These are phyloP conservation scores for Condylura cristata DNA, from an alignment of 2,113 vertebrate species.

Conservation along the genomic window DNA sequence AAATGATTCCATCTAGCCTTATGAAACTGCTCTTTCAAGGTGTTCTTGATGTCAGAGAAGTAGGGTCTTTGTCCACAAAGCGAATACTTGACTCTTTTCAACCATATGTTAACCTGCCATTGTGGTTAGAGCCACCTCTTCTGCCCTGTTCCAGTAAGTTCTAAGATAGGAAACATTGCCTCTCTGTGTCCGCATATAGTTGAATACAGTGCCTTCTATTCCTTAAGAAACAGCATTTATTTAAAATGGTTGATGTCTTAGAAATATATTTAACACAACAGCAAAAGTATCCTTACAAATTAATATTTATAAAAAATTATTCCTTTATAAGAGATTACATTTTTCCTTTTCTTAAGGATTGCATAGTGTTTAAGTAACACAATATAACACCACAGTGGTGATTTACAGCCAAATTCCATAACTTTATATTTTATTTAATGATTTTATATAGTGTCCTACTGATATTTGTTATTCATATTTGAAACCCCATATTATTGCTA, in stretches of 20 bases:
- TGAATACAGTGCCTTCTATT: neutral
- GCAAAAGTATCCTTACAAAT: neutral
- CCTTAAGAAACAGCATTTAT: neutral
- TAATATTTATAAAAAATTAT: slow-evolving; percentile 39
- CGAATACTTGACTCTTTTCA: neutral
- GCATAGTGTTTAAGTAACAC: neutral
- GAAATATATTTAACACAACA: neutral
- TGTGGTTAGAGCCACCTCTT: neutral
- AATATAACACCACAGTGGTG: neutral
- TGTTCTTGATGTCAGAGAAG: neutral
- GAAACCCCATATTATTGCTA: slow-evolving; percentile 2
- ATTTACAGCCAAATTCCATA: neutral
- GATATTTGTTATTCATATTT: slow-evolving; percentile 18
- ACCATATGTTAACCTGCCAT: neutral
- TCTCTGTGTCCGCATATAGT: neutral
- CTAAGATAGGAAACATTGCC: neutral
- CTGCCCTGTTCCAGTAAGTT: neutral
- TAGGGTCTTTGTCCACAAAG: neutral
- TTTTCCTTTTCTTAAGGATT: neutral
- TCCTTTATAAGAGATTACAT: neutral
- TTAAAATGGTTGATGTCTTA: neutral
- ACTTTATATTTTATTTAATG: neutral
- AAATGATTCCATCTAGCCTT: neutral
- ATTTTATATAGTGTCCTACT: neutral
- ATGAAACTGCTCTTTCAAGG: neutral